Conservation (phyloP, 1,140 invertebrate species). For the Leptinotarsa undecemlineata region DNA sequence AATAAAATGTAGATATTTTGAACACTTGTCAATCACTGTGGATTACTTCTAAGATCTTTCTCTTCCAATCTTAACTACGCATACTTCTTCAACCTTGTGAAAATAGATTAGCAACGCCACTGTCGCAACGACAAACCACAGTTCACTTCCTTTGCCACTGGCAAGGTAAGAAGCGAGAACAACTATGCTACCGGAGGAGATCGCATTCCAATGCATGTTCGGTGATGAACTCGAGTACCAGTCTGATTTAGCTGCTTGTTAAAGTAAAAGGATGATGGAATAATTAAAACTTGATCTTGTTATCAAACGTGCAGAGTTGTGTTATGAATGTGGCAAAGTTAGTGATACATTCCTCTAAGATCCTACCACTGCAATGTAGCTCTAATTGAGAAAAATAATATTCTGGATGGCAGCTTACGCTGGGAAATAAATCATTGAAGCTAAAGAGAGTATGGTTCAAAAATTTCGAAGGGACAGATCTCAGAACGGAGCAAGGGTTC, state of each 20-base stretch:
- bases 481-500: too few species aligned
- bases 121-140: slow-evolving; percentile 13
- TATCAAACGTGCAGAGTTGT: neutral
- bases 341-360: neutral
- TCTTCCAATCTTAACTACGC: neutral
- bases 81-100: neutral
- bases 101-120: neutral
- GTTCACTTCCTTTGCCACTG: slow-evolving; percentile 33
- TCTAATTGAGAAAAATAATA: too few species aligned
- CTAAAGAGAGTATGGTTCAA: too few species aligned
- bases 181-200: slow-evolving; percentile 25
- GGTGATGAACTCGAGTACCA: slow-evolving; percentile 10
- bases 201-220: slow-evolving; percentile 23
- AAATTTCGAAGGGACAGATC: too few species aligned
- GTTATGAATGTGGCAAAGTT: neutral
- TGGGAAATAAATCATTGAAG: too few species aligned
- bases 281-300: neutral
- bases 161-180: slow-evolving; percentile 36
- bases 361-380: too few species aligned
- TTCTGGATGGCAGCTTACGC: too few species aligned
- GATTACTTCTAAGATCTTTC: neutral
- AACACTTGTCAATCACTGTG: too few species aligned
- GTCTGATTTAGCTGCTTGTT: slow-evolving; percentile 3
- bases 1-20: too few species aligned
- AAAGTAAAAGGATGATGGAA: neutral